Percentiles rank a stretch among this genome's conserved stretches.
Evolutionary conservation across 2,888 invertebrate genomes (phyloP).

Genomic region (Eupithecia subfuscata): DNA sequence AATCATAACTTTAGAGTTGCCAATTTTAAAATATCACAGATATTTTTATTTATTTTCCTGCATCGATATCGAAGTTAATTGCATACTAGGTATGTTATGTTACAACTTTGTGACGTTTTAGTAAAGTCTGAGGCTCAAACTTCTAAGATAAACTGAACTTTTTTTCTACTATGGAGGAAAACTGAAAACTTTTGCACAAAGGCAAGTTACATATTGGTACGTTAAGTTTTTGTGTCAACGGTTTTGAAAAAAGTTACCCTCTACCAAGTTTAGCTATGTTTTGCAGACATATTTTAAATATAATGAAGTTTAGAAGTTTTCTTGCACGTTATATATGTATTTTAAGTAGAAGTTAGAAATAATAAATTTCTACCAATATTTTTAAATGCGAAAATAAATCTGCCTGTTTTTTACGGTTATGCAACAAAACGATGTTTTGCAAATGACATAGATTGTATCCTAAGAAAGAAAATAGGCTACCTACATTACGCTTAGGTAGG

Average conservation of each 20-base stretch:
- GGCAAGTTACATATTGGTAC: slow-evolving; percentile 17
- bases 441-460: too few species aligned
- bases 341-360: too few species aligned
- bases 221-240: slow-evolving; percentile 18
- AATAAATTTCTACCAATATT: too few species aligned
- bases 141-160: slow-evolving; percentile 35
- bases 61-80: not conserved
- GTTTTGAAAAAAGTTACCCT: slow-evolving; percentile 22
- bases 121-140: not conserved
- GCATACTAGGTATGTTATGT: not conserved
- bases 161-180: slow-evolving; percentile 10
- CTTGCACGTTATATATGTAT: too few species aligned
- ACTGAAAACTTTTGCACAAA: slow-evolving; percentile 26
- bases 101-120: not conserved
- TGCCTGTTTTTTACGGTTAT: not conserved
- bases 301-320: slow-evolving; percentile 12
- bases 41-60: not conserved
- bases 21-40: slow-evolving; percentile 16
- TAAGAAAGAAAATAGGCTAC: not conserved
- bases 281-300: slow-evolving; percentile 7
- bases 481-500: too few species aligned
- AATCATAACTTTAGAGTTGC: slow-evolving; percentile 27
- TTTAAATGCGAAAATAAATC: not conserved
- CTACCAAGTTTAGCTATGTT: slow-evolving; percentile 16
- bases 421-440: not conserved